phyloP scores from a whole-genome alignment of 2,888 invertebrate genomes.

The Cheilosia grossa region DNA sequence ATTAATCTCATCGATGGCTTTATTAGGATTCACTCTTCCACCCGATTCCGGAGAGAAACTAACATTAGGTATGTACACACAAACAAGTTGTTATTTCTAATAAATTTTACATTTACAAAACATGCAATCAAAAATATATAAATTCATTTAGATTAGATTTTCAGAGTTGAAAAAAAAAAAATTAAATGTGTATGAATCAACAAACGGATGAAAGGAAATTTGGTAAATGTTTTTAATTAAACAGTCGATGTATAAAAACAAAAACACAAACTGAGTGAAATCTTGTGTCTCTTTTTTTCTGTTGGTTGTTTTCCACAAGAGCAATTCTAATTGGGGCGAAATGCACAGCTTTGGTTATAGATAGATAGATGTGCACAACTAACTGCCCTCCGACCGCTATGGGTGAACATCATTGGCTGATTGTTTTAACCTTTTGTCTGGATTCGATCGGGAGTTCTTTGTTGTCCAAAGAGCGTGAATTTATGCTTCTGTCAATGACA shows the following conservation, averaged over 20 bases:
- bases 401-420: constrained; percentile 55
- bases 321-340: constrained; percentile 16
- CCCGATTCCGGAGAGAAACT: constrained; percentile 88
- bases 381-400: background rate
- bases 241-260: constrained; percentile 41
- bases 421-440: constrained; percentile 31
- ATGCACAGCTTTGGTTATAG: background rate
- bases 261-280: constrained; percentile 39
- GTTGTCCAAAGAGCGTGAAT: too few species aligned
- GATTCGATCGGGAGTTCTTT: background rate
- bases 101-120: constrained; percentile 10
- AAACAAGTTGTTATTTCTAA: constrained; percentile 7
- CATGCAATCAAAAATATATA: constrained; percentile 27
- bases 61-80: constrained; percentile 82
- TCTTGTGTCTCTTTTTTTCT: constrained; percentile 33
- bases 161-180: constrained; percentile 39
- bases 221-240: constrained; percentile 71
- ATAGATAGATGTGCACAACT: background rate
- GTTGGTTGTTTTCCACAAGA: background rate
- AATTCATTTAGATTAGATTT: constrained; percentile 68
- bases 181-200: constrained; percentile 1
- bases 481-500: too few species aligned
- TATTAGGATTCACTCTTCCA: constrained; percentile 98
- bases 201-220: constrained; percentile 37
- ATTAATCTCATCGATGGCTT: constrained; percentile 98